These are phyloP conservation scores for Halictus quadricinctus DNA, from an alignment of 2,888 invertebrate genomes.

Conservation along the genomic window DNA sequence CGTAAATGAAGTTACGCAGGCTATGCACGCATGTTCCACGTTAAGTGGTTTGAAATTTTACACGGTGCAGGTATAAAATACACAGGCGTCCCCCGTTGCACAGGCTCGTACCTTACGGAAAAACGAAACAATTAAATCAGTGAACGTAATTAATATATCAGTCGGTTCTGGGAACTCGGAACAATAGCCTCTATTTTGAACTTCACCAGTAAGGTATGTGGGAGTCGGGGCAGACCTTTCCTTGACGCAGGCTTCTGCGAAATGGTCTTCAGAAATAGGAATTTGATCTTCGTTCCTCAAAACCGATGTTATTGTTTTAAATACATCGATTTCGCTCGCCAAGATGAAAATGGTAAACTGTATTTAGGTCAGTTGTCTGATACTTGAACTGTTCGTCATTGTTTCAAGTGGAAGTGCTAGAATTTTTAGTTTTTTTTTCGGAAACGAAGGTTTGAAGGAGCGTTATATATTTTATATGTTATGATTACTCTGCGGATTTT, in stretches of 20 bases:
- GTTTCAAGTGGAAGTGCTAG: neutral
- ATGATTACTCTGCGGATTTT: neutral
- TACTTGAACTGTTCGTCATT: neutral
- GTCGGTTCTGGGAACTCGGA: neutral
- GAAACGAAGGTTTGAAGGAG: neutral
- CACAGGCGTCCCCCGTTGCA: neutral
- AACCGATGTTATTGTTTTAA: neutral
- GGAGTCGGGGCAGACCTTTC: neutral
- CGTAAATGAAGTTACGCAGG: neutral
- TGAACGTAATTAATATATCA: neutral
- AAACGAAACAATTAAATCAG: neutral
- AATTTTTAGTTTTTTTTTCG: neutral
- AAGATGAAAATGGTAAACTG: neutral
- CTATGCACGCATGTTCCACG: conserved; percentile 11
- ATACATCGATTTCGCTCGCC: neutral
- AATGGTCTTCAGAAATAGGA: neutral
- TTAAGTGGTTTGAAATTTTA: conserved; percentile 33
- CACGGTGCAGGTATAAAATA: neutral
- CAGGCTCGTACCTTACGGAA: neutral
- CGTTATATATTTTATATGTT: neutral
- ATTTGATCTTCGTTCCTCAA: neutral
- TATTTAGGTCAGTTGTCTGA: neutral
- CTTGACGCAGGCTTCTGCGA: neutral
- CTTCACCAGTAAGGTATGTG: neutral
- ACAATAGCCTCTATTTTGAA: neutral